phyloP scores from a whole-genome alignment of 2,888 invertebrate genomes.

The Cacoxenus indagator region DNA sequence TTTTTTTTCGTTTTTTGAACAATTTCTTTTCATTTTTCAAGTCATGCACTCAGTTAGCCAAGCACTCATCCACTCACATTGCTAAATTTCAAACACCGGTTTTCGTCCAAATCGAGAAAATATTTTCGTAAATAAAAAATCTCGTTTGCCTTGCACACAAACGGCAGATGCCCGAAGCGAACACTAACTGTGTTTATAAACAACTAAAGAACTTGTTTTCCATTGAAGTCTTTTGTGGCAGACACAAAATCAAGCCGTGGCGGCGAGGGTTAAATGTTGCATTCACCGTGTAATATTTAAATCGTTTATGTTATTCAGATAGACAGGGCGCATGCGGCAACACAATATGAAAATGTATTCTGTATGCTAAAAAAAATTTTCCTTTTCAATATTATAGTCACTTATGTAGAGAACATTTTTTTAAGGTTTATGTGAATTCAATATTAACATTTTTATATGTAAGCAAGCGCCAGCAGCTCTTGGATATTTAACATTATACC shows the following conservation, averaged over 20 bases:
- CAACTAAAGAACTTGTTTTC: constrained; percentile 60
- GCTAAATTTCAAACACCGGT: neutral
- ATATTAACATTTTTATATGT: too few relatives aligned
- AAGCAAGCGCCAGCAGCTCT: too few relatives aligned
- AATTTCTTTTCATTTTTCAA: neutral
- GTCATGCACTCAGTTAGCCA: neutral
- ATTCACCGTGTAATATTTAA: neutral
- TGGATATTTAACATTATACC: too few relatives aligned
- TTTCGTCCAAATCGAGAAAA: neutral
- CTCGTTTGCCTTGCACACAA: neutral
- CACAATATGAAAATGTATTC: too few relatives aligned
- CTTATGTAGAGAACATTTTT: too few relatives aligned
- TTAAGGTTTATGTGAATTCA: too few relatives aligned
- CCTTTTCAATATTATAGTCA: too few relatives aligned
- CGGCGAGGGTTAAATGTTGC: constrained; percentile 30
- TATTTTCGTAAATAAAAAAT: neutral
- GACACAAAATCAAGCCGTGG: neutral
- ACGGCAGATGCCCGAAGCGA: constrained; percentile 26
- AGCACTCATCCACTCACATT: neutral
- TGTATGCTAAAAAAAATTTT: too few relatives aligned
- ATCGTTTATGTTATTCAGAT: too few relatives aligned
- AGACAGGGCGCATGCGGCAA: too few relatives aligned
- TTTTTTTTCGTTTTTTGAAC: neutral
- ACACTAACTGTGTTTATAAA: constrained; percentile 55
- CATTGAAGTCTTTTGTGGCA: constrained; percentile 50